phyloP scores from a whole-genome alignment of 2,113 vertebrate genomes.

The Hydropotes inermis region DNA sequence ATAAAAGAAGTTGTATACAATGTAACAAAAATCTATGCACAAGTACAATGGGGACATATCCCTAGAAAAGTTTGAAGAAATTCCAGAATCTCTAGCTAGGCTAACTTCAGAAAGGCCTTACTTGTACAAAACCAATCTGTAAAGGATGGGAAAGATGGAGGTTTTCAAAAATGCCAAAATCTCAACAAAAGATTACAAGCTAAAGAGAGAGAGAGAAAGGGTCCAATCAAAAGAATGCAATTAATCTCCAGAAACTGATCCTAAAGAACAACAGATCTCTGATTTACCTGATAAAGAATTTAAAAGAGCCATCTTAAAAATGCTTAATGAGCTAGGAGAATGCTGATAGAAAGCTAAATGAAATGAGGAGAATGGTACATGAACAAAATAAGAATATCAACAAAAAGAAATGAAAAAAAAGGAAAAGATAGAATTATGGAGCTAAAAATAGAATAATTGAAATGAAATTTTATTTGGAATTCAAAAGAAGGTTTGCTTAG shows the following conservation, averaged over 20 bases:
- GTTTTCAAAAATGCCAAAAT: background rate
- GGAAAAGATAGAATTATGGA: background rate
- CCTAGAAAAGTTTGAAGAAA: background rate
- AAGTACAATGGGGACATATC: background rate
- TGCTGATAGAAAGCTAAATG: background rate
- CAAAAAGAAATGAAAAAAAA: background rate
- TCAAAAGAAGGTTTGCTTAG: background rate
- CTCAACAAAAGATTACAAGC: background rate
- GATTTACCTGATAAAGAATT: background rate
- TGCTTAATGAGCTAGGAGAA: background rate
- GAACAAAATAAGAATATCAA: background rate
- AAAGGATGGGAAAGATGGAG: background rate
- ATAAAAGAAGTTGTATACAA: background rate
- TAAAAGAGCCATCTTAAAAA: background rate
- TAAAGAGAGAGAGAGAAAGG: background rate
- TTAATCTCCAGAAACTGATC: background rate
- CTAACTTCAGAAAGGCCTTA: background rate
- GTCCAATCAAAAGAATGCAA: background rate
- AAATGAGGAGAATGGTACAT: background rate
- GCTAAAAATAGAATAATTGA: background rate
- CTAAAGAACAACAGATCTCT: background rate
- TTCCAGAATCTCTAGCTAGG: background rate
- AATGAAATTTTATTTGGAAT: background rate
- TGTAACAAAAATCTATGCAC: background rate
- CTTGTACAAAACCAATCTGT: background rate